These are phyloP conservation scores for Oncopodura yosiiana DNA, from an alignment of 1,140 invertebrate species.

Conservation along the genomic window DNA sequence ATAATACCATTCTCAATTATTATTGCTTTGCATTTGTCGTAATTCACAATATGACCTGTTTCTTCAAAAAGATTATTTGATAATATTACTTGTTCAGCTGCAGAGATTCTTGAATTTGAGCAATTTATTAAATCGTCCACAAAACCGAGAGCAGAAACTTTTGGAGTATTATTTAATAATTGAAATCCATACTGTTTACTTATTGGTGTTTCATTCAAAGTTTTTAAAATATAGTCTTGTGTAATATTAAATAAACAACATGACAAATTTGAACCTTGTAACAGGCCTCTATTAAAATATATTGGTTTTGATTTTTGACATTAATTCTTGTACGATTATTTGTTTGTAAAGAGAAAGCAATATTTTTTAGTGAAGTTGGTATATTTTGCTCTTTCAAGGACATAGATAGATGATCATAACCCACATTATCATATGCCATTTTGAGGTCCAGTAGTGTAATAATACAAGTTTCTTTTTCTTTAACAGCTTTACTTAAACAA, in stretches of 20 bases:
- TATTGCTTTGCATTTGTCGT: not conserved
- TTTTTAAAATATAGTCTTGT: not conserved
- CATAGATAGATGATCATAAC: conserved; percentile 35
- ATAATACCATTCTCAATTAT: not conserved
- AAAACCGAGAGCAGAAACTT: not conserved
- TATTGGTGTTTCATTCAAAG: not conserved
- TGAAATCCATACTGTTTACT: not conserved
- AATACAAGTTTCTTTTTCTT: not conserved
- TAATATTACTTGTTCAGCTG: not conserved
- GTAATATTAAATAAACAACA: not conserved
- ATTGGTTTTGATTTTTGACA: not conserved
- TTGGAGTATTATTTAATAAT: not conserved
- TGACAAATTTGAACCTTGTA: not conserved
- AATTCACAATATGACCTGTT: not conserved
- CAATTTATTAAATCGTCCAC: not conserved
- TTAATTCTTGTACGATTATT: not conserved
- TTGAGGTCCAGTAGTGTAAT: conserved; percentile 29
- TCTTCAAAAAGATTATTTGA: not conserved
- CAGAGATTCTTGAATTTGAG: not conserved
- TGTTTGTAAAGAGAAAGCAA: not conserved
- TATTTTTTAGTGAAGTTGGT: not conserved
- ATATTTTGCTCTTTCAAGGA: conserved; percentile 16
- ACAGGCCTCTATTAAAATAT: not conserved
- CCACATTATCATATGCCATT: conserved; percentile 37
- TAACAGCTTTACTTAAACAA: not conserved